Conservation (phyloP, 2,797 vertebrate genomes). For the Diglossa cyanea region DNA sequence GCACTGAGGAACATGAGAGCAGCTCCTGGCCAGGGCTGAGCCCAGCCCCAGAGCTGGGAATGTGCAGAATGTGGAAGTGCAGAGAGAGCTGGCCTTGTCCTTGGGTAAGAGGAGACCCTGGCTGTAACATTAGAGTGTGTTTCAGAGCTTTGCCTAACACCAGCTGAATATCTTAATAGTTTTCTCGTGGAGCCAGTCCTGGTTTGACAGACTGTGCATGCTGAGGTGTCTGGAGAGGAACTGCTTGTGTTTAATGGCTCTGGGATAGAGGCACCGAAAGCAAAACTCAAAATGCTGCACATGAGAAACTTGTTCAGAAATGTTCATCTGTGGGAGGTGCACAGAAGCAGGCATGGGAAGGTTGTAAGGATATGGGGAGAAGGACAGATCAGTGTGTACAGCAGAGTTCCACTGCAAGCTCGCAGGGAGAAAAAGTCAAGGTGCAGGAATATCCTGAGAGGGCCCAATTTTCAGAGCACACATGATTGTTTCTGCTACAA, state of each 20-base stretch:
- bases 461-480: background rate
- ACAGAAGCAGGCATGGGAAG: background rate
- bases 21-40: background rate
- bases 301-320: background rate
- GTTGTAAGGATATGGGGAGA: background rate
- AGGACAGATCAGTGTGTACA: background rate
- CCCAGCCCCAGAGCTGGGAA: constrained; percentile 3
- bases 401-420: background rate
- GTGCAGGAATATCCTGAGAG: background rate
- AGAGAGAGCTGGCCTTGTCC: constrained; percentile 48
- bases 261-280: background rate
- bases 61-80: constrained; percentile 48
- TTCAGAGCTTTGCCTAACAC: constrained; percentile 13
- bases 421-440: background rate
- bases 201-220: background rate
- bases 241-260: background rate
- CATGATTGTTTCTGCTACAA: background rate
- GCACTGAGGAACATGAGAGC: background rate
- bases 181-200: background rate
- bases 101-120: background rate
- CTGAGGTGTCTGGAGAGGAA: background rate
- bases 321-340: background rate
- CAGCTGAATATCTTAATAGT: constrained; percentile 45
- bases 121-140: background rate
- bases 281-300: background rate